Evolutionary conservation across 2,797 vertebrate species (phyloP).

Genomic region (Masticophis lateralis): DNA sequence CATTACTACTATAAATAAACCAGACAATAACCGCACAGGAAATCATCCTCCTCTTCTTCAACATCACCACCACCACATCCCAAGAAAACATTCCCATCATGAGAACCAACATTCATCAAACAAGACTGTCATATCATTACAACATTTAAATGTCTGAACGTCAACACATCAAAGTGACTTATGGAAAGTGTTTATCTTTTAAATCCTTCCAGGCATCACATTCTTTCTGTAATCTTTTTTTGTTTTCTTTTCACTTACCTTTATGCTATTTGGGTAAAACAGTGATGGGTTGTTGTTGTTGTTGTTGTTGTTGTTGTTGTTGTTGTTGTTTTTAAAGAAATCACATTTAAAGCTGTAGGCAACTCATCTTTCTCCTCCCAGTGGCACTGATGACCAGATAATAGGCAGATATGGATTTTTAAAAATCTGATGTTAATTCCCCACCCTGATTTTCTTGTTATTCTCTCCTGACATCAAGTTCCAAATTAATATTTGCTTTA

Average conservation of each 20-base stretch:
- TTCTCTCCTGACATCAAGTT: neutral
- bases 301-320: too few relatives aligned
- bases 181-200: conserved; percentile 2
- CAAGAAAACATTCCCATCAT: conserved; percentile 19
- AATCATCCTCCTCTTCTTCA: neutral
- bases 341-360: neutral
- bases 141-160: neutral
- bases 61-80: neutral
- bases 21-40: conserved; percentile 36
- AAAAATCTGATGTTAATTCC: neutral
- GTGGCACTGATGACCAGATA: neutral
- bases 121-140: neutral
- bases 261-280: neutral
- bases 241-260: neutral
- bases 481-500: neutral
- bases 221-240: conserved; percentile 3
- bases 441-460: neutral
- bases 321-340: neutral
- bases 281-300: neutral
- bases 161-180: conserved; percentile 15
- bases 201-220: neutral
- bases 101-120: conserved; percentile 2
- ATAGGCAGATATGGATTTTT: neutral
- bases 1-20: conserved; percentile 64
- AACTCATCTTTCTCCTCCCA: neutral